These are phyloP conservation scores for Hippocampus comes DNA, from an alignment of 2,113 vertebrate genomes.

Conservation along the genomic window DNA sequence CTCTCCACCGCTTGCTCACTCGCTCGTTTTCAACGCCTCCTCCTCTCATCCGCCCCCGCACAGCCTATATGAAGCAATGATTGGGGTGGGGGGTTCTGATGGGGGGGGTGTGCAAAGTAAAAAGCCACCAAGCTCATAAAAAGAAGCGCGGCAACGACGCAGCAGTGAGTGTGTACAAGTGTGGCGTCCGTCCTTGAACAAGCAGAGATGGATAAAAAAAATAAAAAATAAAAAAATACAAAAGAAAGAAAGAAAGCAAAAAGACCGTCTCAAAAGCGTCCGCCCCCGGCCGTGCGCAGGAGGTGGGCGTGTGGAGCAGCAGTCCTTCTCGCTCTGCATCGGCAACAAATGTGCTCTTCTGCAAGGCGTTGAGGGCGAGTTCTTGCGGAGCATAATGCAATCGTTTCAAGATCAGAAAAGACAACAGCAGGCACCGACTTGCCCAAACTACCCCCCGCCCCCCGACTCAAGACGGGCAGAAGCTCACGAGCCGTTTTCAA, in stretches of 20 bases:
- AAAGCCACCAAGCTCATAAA: constrained; percentile 17
- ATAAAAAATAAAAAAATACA: constrained; percentile 38
- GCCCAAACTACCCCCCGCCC: constrained; percentile 37
- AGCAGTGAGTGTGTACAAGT: constrained; percentile 12
- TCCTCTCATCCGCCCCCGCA: constrained; percentile 31
- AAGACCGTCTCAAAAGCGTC: constrained; percentile 67
- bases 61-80: constrained; percentile 6
- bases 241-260: constrained; percentile 37
- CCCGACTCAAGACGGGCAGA: constrained; percentile 31
- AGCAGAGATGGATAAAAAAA: constrained; percentile 24
- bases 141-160: neutral
- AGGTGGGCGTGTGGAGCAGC: constrained; percentile 72
- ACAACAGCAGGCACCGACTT: constrained; percentile 48
- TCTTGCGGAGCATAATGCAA: constrained; percentile 61
- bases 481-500: constrained; percentile 55
- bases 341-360: constrained; percentile 62
- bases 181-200: constrained; percentile 48
- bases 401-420: constrained; percentile 25
- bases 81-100: neutral
- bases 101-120: neutral
- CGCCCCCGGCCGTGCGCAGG: constrained; percentile 69
- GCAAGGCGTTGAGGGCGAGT: constrained; percentile 56
- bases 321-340: constrained; percentile 48
- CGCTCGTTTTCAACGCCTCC: constrained; percentile 27
- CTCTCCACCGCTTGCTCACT: constrained; percentile 28